Conservation (phyloP, 2,113 vertebrate genomes). For the Tetrao urogallus region DNA sequence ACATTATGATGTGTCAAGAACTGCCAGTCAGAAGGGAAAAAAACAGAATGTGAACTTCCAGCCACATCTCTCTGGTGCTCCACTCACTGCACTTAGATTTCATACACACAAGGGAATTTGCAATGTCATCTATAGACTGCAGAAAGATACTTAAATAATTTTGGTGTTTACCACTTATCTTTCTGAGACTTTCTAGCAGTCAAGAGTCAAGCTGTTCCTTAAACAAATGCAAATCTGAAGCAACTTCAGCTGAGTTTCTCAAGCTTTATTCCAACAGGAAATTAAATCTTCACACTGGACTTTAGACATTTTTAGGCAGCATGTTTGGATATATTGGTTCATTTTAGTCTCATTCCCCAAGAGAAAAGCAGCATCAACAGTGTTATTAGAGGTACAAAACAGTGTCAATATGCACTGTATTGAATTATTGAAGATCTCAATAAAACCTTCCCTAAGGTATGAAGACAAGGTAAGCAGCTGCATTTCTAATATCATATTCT, state of each 20-base stretch:
- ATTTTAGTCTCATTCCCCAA: slow-evolving; percentile 18
- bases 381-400: background rate
- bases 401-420: background rate
- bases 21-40: background rate
- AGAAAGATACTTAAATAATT: background rate
- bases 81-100: background rate
- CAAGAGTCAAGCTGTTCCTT: background rate
- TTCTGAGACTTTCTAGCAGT: background rate
- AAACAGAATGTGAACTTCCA: background rate
- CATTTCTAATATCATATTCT: background rate
- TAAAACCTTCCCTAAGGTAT: background rate
- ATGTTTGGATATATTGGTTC: background rate
- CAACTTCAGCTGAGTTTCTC: background rate
- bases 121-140: background rate
- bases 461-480: background rate
- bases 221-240: background rate
- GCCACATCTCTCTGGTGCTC: background rate
- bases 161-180: background rate
- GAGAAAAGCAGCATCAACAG: background rate
- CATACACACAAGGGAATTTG: background rate
- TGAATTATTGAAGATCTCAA: background rate
- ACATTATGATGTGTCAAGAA: background rate
- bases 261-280: background rate
- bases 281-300: background rate
- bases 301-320: background rate